Evolutionary conservation across 2,888 invertebrate genomes (phyloP), one percentile per base, ranked within the genome.

Genomic region (Lagria hirta): DNA sequence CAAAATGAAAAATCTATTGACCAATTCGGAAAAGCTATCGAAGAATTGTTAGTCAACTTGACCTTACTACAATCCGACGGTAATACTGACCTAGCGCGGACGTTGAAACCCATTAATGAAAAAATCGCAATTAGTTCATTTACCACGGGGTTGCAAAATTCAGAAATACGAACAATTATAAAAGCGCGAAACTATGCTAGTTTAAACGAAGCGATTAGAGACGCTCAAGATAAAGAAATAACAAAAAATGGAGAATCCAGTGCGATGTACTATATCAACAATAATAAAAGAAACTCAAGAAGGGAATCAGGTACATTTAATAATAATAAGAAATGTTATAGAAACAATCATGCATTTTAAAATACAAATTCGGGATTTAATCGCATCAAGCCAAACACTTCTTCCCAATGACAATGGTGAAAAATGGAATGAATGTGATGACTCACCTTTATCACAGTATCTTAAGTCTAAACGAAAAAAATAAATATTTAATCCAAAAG

Each of bases 101-200:
- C 49, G 24, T 35, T 52, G 13, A 38, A 29, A 28, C 3, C 6
- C 8, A 41, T 38, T 3, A 55, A 54, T 32, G 51, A 54, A 41
- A 54, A 53, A 46, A 34, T 49, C 15, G 54, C 52, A 3, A 48
- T 54, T 12, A 45, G 48, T 42, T 27, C 48, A 8, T 55, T 55
- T 32, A 41, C 52, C 5, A 51, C 48, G 21, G 52, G 54, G 2
- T 33, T 55, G 21, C 34, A 27, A 26, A 43, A 50, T 36, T 3
- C n/a, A 1, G 32, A 50, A 10, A 17, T 52, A 16, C 15, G 40
- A 27, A 48, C 45, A 5, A 48, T 51, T 2, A 27, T 52, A 15
- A 49, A 52, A 28, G 41, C 43, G 1, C 24, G 52, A 27, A 48
- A 50, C 29, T 50, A 41, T 42, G 21, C 28, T 6, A 49, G 41